phyloP scores from a whole-genome alignment of 2,797 vertebrate species.

The Distichodus sexfasciatus region DNA sequence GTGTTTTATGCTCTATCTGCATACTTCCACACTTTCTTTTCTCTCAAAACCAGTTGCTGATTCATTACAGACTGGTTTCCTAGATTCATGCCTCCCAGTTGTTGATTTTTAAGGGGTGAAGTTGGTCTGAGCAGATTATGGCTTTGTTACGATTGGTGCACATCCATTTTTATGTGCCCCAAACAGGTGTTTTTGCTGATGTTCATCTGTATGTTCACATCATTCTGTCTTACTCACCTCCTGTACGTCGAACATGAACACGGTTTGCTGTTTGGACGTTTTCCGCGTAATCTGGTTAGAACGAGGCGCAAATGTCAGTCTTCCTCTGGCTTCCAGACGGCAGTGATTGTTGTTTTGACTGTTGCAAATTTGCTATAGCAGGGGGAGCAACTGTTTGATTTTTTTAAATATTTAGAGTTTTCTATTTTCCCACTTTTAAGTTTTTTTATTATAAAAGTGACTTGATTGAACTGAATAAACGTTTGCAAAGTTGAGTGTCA shows the following conservation, averaged over 20 bases:
- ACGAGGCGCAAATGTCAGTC: constrained; percentile 21
- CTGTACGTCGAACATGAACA: constrained; percentile 1
- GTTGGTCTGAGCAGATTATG: constrained; percentile 1
- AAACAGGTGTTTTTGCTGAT: constrained; percentile 37
- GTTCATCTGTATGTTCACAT: constrained; percentile 33
- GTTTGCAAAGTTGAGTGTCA: constrained; percentile 57
- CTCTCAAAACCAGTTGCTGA: constrained; percentile 56
- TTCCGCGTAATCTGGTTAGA: neutral
- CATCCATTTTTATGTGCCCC: neutral
- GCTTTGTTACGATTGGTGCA: neutral
- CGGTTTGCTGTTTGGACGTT: neutral
- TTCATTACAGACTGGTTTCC: constrained; percentile 52
- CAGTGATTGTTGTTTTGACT: constrained; percentile 42
- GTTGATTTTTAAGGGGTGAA: neutral
- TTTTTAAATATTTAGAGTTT: constrained; percentile 57
- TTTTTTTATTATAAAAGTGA: constrained; percentile 38
- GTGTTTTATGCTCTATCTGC: constrained; percentile 67
- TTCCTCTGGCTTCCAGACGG: constrained; percentile 37
- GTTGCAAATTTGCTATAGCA: constrained; percentile 20
- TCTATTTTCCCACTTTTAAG: constrained; percentile 38
- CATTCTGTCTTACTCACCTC: neutral
- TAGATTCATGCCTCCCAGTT: neutral
- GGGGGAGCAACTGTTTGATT: constrained; percentile 36
- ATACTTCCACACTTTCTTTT: constrained; percentile 60
- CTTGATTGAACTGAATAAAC: constrained; percentile 41